Evolutionary conservation across 2,797 vertebrate species (phyloP).

Genomic region (Acanthopagrus latus): DNA sequence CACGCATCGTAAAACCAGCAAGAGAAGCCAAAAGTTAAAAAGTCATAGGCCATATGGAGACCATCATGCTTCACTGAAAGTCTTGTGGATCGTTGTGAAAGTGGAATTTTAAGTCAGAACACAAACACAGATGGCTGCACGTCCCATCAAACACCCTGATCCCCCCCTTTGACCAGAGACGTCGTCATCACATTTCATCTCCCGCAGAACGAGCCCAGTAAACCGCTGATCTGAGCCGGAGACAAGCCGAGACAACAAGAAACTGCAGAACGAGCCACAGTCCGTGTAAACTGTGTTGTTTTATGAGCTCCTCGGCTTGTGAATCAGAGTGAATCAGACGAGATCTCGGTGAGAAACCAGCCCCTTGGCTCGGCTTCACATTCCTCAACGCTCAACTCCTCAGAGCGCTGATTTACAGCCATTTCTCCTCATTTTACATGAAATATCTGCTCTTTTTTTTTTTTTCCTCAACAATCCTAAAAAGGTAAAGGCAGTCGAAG

Average conservation of each 20-base stretch:
- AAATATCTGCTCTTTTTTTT: too few species aligned
- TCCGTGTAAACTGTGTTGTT: constrained; percentile 45
- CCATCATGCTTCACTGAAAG: constrained; percentile 12
- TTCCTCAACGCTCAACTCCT: constrained; percentile 51
- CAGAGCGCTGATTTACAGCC: neutral
- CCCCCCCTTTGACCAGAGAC: neutral
- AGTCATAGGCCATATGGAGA: neutral
- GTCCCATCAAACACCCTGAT: neutral
- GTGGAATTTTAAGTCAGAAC: neutral
- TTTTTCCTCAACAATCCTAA: neutral
- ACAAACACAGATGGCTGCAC: constrained; percentile 3
- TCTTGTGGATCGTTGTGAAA: neutral
- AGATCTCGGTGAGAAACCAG: constrained; percentile 16
- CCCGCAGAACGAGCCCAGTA: neutral
- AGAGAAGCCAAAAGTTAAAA: neutral
- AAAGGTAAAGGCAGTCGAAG: neutral
- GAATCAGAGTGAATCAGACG: constrained; percentile 70
- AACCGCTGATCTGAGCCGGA: neutral
- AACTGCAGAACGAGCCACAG: constrained; percentile 14
- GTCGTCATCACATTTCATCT: constrained; percentile 1
- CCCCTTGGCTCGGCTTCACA: constrained; percentile 26
- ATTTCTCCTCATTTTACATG: neutral
- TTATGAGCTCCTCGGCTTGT: constrained; percentile 39
- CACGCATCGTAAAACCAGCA: neutral
- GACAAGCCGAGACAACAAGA: constrained; percentile 32